Percentiles rank a stretch among this genome's conserved stretches.
Conservation (phyloP, 1,140 invertebrate genomes). For the Ditylenchus dipsaci region DNA sequence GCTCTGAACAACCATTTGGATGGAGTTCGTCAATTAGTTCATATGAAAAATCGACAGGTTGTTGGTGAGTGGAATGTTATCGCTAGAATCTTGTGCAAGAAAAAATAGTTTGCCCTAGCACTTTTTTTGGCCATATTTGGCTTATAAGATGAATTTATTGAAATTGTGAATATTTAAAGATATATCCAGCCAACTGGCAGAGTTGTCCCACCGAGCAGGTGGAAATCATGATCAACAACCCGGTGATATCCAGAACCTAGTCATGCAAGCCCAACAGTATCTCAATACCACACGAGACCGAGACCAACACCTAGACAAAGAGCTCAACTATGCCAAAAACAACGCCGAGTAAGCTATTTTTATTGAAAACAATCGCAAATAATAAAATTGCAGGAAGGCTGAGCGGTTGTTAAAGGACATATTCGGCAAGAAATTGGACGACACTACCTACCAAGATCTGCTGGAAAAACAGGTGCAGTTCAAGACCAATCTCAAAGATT, state of each 20-base stretch:
- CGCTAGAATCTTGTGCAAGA: no score
- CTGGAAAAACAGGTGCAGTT: constrained; percentile 28
- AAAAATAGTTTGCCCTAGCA: no score
- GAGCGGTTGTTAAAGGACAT: constrained; percentile 48
- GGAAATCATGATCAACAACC: not conserved
- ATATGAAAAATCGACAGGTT: constrained; percentile 26
- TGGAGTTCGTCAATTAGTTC: constrained; percentile 15
- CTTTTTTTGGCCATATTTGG: no score
- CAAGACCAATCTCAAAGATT: constrained; percentile 43
- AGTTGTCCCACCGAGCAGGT: constrained; percentile 19
- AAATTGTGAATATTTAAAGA: constrained; percentile 17
- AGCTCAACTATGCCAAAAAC: constrained; percentile 46
- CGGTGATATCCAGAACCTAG: constrained; percentile 28
- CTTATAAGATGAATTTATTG: no score
- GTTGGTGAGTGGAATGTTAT: constrained; percentile 18
- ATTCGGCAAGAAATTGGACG: constrained; percentile 50
- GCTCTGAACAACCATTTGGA: constrained; percentile 18
- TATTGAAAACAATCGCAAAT: constrained; percentile 9
- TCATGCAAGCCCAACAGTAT: constrained; percentile 45
- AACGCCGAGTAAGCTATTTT: constrained; percentile 36
- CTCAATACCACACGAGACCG: constrained; percentile 42
- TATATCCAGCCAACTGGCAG: constrained; percentile 27
- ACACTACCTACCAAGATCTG: constrained; percentile 47
- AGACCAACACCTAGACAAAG: constrained; percentile 48
- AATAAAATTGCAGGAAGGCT: constrained; percentile 29